These are phyloP conservation scores for Bambusicola thoracicus DNA, from an alignment of 2,113 vertebrate species.

Conservation along the genomic window DNA sequence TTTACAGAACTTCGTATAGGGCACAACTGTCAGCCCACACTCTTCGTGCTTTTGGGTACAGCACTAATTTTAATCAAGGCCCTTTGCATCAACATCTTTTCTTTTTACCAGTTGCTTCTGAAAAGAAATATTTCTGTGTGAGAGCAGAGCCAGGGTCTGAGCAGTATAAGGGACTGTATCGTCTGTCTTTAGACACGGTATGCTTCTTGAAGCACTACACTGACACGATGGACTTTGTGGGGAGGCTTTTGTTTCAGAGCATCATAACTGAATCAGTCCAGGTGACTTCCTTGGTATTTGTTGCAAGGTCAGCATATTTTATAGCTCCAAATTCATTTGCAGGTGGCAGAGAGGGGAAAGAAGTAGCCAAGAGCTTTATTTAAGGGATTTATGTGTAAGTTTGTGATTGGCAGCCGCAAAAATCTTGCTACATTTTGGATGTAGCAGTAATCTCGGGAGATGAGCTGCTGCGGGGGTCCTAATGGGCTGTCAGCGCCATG, in stretches of 20 bases:
- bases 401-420: background rate
- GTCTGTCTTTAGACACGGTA: background rate
- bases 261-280: background rate
- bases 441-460: background rate
- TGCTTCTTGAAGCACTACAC: background rate
- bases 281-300: background rate
- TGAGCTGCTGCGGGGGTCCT: background rate
- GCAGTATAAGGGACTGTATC: accelerated
- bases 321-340: background rate
- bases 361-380: background rate
- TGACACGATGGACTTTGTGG: background rate
- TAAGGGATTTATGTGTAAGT: background rate
- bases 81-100: background rate
- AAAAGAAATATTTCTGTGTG: background rate
- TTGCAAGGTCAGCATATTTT: background rate
- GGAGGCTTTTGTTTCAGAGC: background rate
- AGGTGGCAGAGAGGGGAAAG: background rate
- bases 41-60: background rate
- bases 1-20: background rate
- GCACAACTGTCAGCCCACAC: background rate
- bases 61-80: background rate
- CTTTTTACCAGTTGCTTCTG: background rate
- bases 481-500: accelerated
- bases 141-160: too few species aligned
- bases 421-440: background rate